Evolutionary conservation across 1,140 invertebrate species (phyloP).

Genomic region (Hypsibius dujardini): DNA sequence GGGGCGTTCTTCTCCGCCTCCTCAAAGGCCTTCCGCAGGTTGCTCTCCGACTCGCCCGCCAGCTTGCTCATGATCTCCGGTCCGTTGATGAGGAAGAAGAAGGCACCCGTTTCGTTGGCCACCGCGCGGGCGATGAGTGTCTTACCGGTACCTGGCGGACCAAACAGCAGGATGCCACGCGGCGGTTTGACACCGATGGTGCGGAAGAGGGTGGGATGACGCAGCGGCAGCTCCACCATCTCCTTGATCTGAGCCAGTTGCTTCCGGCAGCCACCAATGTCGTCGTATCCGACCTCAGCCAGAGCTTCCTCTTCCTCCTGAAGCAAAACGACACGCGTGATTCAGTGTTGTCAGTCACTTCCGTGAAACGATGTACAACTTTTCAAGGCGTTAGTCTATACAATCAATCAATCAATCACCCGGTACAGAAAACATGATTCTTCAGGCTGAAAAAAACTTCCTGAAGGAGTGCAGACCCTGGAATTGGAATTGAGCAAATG

Average conservation of each 20-base stretch:
- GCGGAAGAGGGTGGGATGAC: slow-evolving; percentile 96
- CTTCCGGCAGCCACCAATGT: slow-evolving; percentile 95
- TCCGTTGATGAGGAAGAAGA: slow-evolving; percentile 97
- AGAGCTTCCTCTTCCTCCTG: slow-evolving; percentile 91
- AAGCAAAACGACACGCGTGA: not conserved
- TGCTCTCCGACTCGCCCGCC: slow-evolving; percentile 94
- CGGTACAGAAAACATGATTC: too few relatives aligned
- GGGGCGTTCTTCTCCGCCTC: slow-evolving; percentile 99
- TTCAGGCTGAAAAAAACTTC: too few relatives aligned
- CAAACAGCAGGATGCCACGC: slow-evolving; percentile 85
- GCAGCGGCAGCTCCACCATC: slow-evolving; percentile 95
- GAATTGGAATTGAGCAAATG: too few relatives aligned
- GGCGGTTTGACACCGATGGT: slow-evolving; percentile 60
- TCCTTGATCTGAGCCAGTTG: slow-evolving; percentile 99
- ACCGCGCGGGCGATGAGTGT: slow-evolving; percentile 95
- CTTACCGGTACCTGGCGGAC: slow-evolving; percentile 86
- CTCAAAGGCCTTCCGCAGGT: slow-evolving; percentile 92
- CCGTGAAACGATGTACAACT: not conserved
- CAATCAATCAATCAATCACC: too few relatives aligned
- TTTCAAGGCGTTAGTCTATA: too few relatives aligned
- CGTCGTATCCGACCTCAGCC: slow-evolving; percentile 96
- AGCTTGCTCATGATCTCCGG: slow-evolving; percentile 99
- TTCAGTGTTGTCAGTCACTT: not conserved
- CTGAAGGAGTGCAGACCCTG: too few relatives aligned
- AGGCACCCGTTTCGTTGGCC: slow-evolving; percentile 97